phyloP scores from a whole-genome alignment of 1,140 invertebrate species.

The Drosophila equinoxialis region DNA sequence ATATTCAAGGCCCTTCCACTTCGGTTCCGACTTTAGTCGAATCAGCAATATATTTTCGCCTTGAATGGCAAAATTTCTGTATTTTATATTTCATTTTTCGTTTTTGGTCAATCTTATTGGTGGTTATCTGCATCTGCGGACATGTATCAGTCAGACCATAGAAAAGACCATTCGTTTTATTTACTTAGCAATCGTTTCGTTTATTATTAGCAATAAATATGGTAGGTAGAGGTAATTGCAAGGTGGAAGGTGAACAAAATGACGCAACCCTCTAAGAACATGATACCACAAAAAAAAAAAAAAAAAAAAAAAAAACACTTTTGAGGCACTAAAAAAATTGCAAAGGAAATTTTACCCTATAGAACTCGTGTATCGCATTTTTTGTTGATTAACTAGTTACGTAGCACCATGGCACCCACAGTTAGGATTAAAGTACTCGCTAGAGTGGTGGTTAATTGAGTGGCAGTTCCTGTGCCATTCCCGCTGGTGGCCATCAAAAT shows the following conservation, averaged over 20 bases:
- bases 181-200: conserved; percentile 31
- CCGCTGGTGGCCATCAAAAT: conserved; percentile 42
- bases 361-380: neutral
- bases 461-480: conserved; percentile 49
- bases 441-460: conserved; percentile 18
- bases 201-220: conserved; percentile 58
- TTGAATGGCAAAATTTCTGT: neutral
- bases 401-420: conserved; percentile 23
- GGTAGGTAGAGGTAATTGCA: conserved; percentile 25
- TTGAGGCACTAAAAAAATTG: neutral
- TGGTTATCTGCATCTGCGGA: neutral
- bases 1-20: neutral
- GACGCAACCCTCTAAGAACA: conserved; percentile 37
- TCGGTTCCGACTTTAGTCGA: neutral
- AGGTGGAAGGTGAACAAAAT: conserved; percentile 5
- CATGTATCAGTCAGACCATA: conserved; percentile 1
- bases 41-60: neutral
- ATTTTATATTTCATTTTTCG: neutral
- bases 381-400: conserved; percentile 22
- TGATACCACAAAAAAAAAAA: conserved; percentile 28
- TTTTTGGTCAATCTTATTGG: neutral
- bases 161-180: neutral
- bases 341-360: conserved; percentile 11
- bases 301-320: conserved; percentile 13
- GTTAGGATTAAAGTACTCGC: conserved; percentile 36